Conservation (phyloP, 2,888 invertebrate genomes). For the Bembecia ichneumoniformis region DNA sequence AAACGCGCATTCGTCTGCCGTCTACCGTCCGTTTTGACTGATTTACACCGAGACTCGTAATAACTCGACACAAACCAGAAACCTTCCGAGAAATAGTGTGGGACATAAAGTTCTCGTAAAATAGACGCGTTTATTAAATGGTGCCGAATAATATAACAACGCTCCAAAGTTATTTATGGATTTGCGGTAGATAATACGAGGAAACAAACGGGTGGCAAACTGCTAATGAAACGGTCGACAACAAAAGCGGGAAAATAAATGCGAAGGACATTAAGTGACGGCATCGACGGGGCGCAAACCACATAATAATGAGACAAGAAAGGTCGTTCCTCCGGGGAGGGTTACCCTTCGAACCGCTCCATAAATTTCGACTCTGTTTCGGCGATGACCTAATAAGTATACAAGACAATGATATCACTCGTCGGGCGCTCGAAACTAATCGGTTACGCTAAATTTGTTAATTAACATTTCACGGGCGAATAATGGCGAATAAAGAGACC, state of each 20-base stretch:
- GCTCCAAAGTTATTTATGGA: background rate
- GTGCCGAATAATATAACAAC: background rate
- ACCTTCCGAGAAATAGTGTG: constrained; percentile 4
- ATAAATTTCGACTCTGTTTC: constrained; percentile 18
- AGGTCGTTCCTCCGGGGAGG: constrained; percentile 19
- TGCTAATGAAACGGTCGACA: background rate
- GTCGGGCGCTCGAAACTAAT: no score
- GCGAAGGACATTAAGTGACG: constrained; percentile 24
- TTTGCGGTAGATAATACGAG: background rate
- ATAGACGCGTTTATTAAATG: background rate
- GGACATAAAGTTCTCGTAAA: constrained; percentile 3
- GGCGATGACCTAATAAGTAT: background rate
- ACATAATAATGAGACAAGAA: constrained; percentile 29
- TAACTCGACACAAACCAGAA: constrained; percentile 19
- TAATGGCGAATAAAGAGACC: background rate
- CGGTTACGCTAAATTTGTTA: no score
- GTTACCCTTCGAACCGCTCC: constrained; percentile 20
- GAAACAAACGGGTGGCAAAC: background rate
- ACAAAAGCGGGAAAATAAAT: constrained; percentile 28
- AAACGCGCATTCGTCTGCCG: background rate
- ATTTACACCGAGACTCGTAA: constrained; percentile 22
- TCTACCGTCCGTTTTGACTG: constrained; percentile 19
- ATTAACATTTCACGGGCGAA: no score
- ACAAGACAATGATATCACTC: background rate
- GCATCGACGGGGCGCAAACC: constrained; percentile 21